Percentiles rank a stretch among this genome's conserved stretches.
Conservation (phyloP, 2,797 vertebrate species). For the Helicolenus hilgendorfi region DNA sequence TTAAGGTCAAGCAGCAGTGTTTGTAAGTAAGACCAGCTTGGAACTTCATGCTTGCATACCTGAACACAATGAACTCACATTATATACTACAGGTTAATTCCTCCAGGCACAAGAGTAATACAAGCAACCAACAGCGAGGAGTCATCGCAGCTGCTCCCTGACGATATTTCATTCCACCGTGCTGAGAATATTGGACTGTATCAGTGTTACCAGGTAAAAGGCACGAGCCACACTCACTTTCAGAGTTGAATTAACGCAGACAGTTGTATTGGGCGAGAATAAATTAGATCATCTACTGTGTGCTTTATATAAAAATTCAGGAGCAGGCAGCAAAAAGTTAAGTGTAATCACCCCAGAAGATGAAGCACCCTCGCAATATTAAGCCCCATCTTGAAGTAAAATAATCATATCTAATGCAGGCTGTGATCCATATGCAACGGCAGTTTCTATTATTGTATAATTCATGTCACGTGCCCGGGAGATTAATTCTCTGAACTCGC, state of each 20-base stretch:
- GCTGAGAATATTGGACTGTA: neutral
- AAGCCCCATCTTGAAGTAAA: slow-evolving; percentile 42
- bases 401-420: slow-evolving; percentile 38
- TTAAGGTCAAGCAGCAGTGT: slow-evolving; percentile 24
- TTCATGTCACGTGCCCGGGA: slow-evolving; percentile 60
- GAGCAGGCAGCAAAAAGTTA: slow-evolving; percentile 30
- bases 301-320: slow-evolving; percentile 49
- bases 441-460: slow-evolving; percentile 48
- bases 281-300: slow-evolving; percentile 61
- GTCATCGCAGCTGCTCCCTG: slow-evolving; percentile 17
- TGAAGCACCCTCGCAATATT: slow-evolving; percentile 35
- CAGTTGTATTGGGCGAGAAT: slow-evolving; percentile 69
- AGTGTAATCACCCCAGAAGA: slow-evolving; percentile 43
- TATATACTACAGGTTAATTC: slow-evolving; percentile 15
- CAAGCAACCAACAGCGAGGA: neutral
- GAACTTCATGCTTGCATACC: slow-evolving; percentile 16
- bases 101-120: neutral
- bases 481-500: slow-evolving; percentile 75
- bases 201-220: slow-evolving; percentile 15
- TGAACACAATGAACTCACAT: slow-evolving; percentile 23
- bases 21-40: slow-evolving; percentile 37
- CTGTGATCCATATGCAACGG: slow-evolving; percentile 33
- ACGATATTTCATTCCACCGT: neutral
- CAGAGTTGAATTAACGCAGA: slow-evolving; percentile 58
- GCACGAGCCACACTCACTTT: neutral